phyloP scores from a whole-genome alignment of 2,888 invertebrate genomes.

The Habrosyne pyritoides region DNA sequence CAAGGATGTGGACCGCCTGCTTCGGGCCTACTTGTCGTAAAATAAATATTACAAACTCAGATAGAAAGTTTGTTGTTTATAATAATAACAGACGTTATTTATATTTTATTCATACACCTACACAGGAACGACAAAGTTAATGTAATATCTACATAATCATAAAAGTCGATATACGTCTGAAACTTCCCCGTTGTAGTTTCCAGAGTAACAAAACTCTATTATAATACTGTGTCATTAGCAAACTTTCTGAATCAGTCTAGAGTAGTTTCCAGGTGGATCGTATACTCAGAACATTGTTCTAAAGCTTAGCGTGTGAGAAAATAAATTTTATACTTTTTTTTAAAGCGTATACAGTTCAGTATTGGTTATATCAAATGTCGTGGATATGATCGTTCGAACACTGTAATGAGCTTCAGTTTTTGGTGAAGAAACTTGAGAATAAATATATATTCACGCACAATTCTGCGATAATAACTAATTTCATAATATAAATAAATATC shows the following conservation, averaged over 20 bases:
- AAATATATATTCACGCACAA: too few relatives aligned
- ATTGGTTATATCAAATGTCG: too few relatives aligned
- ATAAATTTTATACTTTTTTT: not conserved
- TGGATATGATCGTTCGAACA: too few relatives aligned
- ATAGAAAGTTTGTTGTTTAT: too few relatives aligned
- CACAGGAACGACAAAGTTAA: not conserved
- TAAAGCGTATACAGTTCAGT: too few relatives aligned
- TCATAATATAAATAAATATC: too few relatives aligned
- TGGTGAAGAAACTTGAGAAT: too few relatives aligned
- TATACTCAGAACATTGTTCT: conserved; percentile 13
- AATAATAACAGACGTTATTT: not conserved
- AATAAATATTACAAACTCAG: too few relatives aligned
- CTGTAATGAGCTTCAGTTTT: too few relatives aligned
- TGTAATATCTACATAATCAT: not conserved
- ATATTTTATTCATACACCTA: not conserved
- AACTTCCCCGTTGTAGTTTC: conserved; percentile 34
- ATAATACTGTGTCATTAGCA: conserved; percentile 56
- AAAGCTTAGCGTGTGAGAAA: conserved; percentile 1
- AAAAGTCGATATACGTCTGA: conserved; percentile 23
- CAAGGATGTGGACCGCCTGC: too few relatives aligned
- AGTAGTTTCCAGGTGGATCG: conserved; percentile 23
- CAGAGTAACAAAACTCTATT: conserved; percentile 52
- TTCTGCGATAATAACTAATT: too few relatives aligned
- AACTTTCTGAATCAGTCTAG: conserved; percentile 47
- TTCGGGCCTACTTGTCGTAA: too few relatives aligned